Percentiles rank a stretch among this genome's conserved stretches.
Evolutionary conservation across 2,113 vertebrate species (phyloP).

Genomic region (Paraplagusia blochii): DNA sequence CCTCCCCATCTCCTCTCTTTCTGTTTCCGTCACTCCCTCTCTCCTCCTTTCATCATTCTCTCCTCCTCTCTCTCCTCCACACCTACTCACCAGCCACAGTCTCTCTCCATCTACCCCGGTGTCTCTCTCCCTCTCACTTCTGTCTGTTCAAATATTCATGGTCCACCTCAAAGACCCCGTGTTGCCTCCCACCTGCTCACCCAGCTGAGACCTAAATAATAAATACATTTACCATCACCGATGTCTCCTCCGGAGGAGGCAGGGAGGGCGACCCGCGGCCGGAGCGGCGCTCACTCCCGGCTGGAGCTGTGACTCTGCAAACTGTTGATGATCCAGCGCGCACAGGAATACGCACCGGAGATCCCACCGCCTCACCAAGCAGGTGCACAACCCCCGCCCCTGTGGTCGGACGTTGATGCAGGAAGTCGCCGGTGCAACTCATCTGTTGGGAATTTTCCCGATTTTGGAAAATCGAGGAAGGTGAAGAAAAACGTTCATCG

Average conservation of each 20-base stretch:
- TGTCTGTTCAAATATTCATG: conserved; percentile 43
- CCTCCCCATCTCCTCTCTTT: no score
- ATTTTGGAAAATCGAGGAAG: conserved; percentile 22
- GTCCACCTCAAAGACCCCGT: conserved; percentile 38
- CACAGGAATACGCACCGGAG: neutral
- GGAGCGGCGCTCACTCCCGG: no score
- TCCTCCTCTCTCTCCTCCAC: neutral
- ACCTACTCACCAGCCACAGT: no score
- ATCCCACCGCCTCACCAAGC: conserved; percentile 22
- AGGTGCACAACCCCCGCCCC: neutral
- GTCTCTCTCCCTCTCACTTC: neutral
- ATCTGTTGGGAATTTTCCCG: conserved; percentile 38
- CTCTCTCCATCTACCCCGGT: neutral
- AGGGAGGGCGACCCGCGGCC: no score
- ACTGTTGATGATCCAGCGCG: conserved; percentile 16
- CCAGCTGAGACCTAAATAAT: neutral
- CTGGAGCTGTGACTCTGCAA: conserved; percentile 4
- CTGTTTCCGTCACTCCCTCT: no score
- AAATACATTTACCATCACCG: no score
- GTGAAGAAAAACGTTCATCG: neutral
- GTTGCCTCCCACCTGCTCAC: conserved; percentile 38
- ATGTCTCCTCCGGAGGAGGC: no score
- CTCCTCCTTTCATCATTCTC: no score
- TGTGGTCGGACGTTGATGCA: neutral
- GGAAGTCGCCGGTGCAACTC: neutral